A percentile compares a stretch with the other conserved stretches of the same genome.
Evolutionary conservation across 2,888 invertebrate genomes (phyloP).

Genomic region (Leistus spinibarbis): DNA sequence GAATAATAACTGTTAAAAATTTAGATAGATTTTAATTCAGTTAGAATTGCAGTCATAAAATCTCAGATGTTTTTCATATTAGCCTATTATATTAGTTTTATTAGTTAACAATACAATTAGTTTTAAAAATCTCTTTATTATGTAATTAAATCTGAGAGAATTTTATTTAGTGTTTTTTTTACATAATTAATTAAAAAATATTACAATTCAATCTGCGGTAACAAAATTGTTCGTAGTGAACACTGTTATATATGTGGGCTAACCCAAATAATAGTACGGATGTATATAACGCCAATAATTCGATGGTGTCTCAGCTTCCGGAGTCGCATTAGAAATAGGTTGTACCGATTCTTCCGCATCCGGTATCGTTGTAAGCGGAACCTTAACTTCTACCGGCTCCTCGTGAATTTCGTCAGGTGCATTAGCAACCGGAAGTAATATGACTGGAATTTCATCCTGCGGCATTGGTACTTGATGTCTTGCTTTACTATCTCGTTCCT

Average conservation of each 20-base stretch:
- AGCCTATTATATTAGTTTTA: background rate
- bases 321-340: constrained; percentile 23
- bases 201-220: background rate
- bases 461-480: constrained; percentile 26
- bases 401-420: background rate
- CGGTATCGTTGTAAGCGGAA: constrained; percentile 5
- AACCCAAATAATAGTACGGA: constrained; percentile 64
- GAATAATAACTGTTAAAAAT: no score
- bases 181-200: constrained; percentile 23
- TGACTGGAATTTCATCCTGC: background rate
- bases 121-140: constrained; percentile 32
- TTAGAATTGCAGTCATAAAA: no score
- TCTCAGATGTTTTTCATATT: no score
- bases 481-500: constrained; percentile 46
- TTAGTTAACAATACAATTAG: background rate
- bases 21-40: no score
- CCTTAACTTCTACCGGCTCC: background rate
- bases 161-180: constrained; percentile 17
- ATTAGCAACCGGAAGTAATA: background rate
- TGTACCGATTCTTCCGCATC: constrained; percentile 22
- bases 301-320: background rate
- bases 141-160: constrained; percentile 15
- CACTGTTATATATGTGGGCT: constrained; percentile 1
- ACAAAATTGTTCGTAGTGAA: background rate
- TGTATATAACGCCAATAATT: constrained; percentile 65